phyloP scores from a whole-genome alignment of 2,797 vertebrate species.

The Propithecus deckenii region DNA sequence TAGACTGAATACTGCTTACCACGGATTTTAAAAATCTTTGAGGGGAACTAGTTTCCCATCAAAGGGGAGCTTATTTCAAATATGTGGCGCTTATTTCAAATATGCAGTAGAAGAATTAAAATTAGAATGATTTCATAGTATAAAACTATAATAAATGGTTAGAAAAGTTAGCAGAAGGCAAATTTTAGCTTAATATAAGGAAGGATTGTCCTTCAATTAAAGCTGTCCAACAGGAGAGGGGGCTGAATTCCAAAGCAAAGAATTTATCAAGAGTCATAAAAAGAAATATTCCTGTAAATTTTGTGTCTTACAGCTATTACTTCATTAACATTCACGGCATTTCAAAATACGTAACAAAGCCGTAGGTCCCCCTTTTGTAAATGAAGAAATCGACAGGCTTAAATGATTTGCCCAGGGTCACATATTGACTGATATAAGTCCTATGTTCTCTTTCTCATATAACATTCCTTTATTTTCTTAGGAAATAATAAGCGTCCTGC shows the following conservation, averaged over 20 bases:
- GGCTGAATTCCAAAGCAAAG: slow-evolving; percentile 1
- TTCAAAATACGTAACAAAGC: slow-evolving; percentile 61
- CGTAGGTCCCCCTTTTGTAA: not conserved
- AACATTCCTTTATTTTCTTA: slow-evolving; percentile 4
- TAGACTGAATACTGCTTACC: not conserved
- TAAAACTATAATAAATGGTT: not conserved
- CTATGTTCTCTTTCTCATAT: not conserved
- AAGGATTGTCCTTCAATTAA: not conserved
- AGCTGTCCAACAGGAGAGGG: not conserved
- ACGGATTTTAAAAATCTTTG: not conserved
- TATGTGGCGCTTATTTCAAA: not conserved
- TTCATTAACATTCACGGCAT: slow-evolving; percentile 46
- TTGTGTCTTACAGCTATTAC: not conserved
- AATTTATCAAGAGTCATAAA: slow-evolving; percentile 41
- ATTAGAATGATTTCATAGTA: not conserved
- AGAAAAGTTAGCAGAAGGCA: slow-evolving; percentile 24
- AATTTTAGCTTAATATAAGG: slow-evolving; percentile 1
- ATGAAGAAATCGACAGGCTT: slow-evolving; percentile 44
- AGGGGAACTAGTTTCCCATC: not conserved
- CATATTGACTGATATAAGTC: not conserved
- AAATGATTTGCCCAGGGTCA: slow-evolving; percentile 45
- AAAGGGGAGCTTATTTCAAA: not conserved
- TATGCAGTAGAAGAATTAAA: not conserved
- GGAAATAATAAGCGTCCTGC: slow-evolving; percentile 33
- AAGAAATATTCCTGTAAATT: slow-evolving; percentile 41